These are phyloP conservation scores for Calypte anna DNA, from an alignment of 2,113 vertebrate species.

Conservation along the genomic window DNA sequence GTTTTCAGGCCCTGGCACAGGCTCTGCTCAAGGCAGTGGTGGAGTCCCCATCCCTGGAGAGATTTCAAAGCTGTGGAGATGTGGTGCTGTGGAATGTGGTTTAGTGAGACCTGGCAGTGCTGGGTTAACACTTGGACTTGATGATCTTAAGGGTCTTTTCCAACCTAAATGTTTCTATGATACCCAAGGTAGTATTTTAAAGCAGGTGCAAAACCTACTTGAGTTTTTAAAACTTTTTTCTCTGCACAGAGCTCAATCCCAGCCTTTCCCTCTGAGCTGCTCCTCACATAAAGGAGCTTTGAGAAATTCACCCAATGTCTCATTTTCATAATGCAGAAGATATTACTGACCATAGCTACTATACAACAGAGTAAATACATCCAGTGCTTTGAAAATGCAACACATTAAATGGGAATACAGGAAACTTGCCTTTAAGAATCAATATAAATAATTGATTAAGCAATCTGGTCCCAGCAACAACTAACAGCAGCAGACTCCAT, in stretches of 20 bases:
- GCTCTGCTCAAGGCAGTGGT: too few species aligned
- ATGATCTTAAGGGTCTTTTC: background rate
- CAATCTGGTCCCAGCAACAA: background rate
- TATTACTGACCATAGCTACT: too few species aligned
- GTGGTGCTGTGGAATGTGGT: background rate
- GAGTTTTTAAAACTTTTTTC: fast-evolving
- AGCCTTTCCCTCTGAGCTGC: background rate
- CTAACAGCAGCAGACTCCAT: background rate
- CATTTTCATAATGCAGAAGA: background rate
- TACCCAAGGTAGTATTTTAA: background rate
- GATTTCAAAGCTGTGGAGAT: background rate
- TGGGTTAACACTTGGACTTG: background rate
- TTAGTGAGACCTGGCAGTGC: background rate
- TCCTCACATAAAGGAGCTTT: background rate
- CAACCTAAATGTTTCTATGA: background rate
- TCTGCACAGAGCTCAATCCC: background rate
- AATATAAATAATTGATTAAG: background rate
- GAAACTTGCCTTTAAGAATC: background rate
- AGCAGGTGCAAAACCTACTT: background rate
- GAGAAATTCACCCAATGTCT: background rate
- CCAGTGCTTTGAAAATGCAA: background rate
- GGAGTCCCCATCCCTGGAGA: background rate
- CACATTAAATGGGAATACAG: background rate
- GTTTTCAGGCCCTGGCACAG: too few species aligned
- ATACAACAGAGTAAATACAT: background rate